A percentile compares a stretch with the other conserved stretches of the same genome.
These are phyloP conservation scores for Percopsis omiscomaycus DNA, from an alignment of 2,797 vertebrate species.

Conservation along the genomic window DNA sequence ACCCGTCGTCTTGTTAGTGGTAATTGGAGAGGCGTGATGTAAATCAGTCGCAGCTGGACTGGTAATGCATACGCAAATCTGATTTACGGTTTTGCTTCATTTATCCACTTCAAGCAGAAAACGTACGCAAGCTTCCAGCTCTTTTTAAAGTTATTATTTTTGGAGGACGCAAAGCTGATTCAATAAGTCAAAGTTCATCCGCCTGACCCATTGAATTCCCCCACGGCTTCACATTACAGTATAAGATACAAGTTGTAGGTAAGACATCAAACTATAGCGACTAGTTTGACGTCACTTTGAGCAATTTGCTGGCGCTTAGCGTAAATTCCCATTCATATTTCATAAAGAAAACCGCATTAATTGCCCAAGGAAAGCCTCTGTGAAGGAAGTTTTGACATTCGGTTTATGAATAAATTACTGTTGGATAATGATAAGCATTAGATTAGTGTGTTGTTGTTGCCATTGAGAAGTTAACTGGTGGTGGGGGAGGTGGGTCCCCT, in stretches of 20 bases:
- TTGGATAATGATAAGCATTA: too few species aligned
- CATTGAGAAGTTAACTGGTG: too few species aligned
- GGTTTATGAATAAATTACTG: too few species aligned
- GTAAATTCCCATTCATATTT: too few species aligned
- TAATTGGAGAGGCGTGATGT: slow-evolving; percentile 52
- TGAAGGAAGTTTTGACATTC: too few species aligned
- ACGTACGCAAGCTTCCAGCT: slow-evolving; percentile 2
- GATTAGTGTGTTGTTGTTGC: too few species aligned
- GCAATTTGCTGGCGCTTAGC: too few species aligned
- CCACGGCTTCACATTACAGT: background rate
- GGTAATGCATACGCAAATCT: slow-evolving; percentile 42
- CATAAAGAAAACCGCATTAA: too few species aligned
- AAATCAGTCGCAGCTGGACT: slow-evolving; percentile 48
- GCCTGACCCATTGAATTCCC: background rate
- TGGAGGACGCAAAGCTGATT: slow-evolving; percentile 3
- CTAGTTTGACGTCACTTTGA: too few species aligned
- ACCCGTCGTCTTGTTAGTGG: slow-evolving; percentile 42
- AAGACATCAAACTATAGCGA: too few species aligned
- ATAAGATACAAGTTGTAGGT: background rate
- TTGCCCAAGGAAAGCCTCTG: too few species aligned
- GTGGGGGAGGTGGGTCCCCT: too few species aligned
- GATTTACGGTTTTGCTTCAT: slow-evolving; percentile 35
- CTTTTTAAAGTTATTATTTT: background rate
- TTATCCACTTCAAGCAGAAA: background rate
- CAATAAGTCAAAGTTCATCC: slow-evolving; percentile 17